A percentile compares a stretch with the other conserved stretches of the same genome.
phyloP scores from a whole-genome alignment of 2,113 vertebrate species.

The Psilopsiagon aymara region DNA sequence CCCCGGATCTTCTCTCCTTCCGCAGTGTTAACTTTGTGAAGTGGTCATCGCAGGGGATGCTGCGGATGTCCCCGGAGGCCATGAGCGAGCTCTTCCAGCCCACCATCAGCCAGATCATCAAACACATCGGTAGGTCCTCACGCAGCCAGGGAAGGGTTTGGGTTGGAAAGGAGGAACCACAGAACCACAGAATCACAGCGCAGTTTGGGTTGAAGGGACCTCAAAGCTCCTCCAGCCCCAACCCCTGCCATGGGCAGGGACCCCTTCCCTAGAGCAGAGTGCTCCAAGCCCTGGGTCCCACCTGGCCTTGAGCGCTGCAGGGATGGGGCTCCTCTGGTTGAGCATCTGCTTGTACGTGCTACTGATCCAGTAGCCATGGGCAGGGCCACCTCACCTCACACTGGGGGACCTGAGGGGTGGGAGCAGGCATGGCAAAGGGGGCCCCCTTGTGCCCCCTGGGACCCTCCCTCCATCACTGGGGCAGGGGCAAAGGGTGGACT shows the following conservation, averaged over 20 bases:
- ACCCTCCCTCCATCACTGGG: not conserved
- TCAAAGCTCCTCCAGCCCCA: not conserved
- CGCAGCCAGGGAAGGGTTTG: too few relatives aligned
- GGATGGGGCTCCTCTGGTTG: not conserved
- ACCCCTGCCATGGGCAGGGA: too few relatives aligned
- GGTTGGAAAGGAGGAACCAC: not conserved
- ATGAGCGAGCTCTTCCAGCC: slow-evolving; percentile 96
- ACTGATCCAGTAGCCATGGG: not conserved
- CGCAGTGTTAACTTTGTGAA: slow-evolving; percentile 91
- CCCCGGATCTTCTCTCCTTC: fast-evolving
- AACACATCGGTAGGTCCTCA: slow-evolving; percentile 84
- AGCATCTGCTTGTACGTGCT: not conserved
- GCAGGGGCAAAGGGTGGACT: not conserved
- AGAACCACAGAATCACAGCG: too few relatives aligned
- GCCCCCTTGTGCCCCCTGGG: not conserved
- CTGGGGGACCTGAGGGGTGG: not conserved
- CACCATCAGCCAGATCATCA: slow-evolving; percentile 88
- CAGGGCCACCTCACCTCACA: not conserved
- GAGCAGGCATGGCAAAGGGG: not conserved
- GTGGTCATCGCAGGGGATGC: slow-evolving; percentile 98
- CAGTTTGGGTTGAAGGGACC: not conserved
- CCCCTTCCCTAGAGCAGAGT: not conserved
- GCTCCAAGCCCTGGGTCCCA: not conserved
- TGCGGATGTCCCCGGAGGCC: slow-evolving; percentile 90
- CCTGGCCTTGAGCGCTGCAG: not conserved